Conservation (phyloP, 2,797 vertebrate species). For the Ptychadena robeensis region DNA sequence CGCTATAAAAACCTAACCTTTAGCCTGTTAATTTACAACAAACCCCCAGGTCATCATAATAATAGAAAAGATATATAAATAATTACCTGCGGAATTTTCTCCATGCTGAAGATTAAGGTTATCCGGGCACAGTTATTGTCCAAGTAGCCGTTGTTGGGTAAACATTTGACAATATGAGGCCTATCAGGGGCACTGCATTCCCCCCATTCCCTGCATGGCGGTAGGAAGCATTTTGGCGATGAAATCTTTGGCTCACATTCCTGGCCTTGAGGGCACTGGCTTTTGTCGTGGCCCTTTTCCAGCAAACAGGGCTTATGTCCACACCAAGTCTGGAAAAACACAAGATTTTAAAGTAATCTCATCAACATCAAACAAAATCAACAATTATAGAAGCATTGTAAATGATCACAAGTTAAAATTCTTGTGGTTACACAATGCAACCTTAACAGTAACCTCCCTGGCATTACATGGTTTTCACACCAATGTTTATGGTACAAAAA, state of each 20-base stretch:
- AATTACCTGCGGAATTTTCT: conserved; percentile 89
- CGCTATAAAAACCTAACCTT: too few species aligned
- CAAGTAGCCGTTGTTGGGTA: conserved; percentile 82
- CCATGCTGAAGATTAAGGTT: conserved; percentile 85
- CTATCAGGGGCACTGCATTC: conserved; percentile 80
- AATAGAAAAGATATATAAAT: neutral
- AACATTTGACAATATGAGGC: conserved; percentile 78
- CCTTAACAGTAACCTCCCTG: too few species aligned
- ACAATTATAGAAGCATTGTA: too few species aligned
- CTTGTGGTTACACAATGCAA: too few species aligned
- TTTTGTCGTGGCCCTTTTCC: conserved; percentile 64
- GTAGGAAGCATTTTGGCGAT: conserved; percentile 85
- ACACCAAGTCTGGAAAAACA: conserved; percentile 82
- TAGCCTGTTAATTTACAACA: too few species aligned
- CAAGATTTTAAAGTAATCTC: neutral
- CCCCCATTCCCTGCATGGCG: conserved; percentile 87
- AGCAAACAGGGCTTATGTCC: conserved; percentile 86
- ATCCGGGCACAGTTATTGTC: conserved; percentile 90
- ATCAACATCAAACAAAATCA: neutral
- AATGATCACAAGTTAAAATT: too few species aligned
- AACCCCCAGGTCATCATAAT: neutral
- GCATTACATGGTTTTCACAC: too few species aligned
- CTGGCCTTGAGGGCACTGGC: conserved; percentile 81
- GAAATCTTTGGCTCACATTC: conserved; percentile 80
- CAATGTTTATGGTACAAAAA: too few species aligned